Conservation (phyloP, 2,888 invertebrate species). For the Polymixis lichenea region DNA sequence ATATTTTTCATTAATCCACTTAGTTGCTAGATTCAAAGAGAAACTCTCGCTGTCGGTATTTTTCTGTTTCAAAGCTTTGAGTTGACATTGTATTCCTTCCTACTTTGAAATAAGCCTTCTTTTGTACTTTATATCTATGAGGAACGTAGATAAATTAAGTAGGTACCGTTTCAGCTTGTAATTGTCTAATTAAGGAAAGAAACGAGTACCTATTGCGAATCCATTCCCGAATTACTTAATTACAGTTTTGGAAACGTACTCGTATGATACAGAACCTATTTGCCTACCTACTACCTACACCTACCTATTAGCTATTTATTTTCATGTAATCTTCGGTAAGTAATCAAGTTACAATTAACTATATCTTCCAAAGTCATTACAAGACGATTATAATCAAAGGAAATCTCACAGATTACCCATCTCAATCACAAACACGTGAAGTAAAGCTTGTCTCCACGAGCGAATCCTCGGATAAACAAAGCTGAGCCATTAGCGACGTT, state of each 20-base stretch:
- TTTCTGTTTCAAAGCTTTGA: background rate
- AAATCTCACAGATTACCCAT: conserved; percentile 14
- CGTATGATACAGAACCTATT: too few relatives aligned
- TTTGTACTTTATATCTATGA: background rate
- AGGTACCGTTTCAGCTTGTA: background rate
- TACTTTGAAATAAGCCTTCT: background rate
- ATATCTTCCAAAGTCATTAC: conserved; percentile 18
- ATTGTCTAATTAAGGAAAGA: too few relatives aligned
- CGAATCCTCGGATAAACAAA: conserved; percentile 35
- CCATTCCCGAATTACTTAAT: background rate
- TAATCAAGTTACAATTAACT: conserved; percentile 11
- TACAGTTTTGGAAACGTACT: background rate
- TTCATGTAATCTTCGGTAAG: background rate
- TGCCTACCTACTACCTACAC: background rate
- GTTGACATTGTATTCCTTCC: background rate
- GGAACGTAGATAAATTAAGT: background rate
- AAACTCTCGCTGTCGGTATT: background rate
- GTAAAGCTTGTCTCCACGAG: conserved; percentile 6
- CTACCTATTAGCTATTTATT: background rate
- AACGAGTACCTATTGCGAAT: background rate
- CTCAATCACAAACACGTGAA: background rate
- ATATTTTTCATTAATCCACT: background rate
- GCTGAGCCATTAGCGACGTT: conserved; percentile 39
- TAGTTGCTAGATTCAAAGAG: background rate
- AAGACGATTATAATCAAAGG: conserved; percentile 14